Evolutionary conservation across 2,113 vertebrate genomes (phyloP).

Genomic region (Oncorhynchus gorbuscha): DNA sequence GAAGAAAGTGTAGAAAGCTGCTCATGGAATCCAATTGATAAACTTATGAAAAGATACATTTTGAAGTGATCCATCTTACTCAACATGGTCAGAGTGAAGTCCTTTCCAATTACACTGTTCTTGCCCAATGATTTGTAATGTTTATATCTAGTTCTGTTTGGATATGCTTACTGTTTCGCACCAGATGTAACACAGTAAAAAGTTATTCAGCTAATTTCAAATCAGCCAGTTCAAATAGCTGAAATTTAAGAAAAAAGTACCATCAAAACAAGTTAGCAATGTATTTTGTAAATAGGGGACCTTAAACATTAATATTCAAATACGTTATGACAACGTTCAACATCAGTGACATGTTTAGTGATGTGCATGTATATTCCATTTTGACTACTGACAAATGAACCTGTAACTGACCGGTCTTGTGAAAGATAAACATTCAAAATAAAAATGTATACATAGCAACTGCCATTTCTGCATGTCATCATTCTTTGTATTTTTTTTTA

Average conservation of each 20-base stretch:
- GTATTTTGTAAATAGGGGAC: constrained; percentile 31
- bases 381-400: constrained; percentile 6
- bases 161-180: constrained; percentile 7
- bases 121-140: background rate
- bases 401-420: constrained; percentile 7
- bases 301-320: constrained; percentile 7
- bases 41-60: background rate
- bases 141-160: constrained; percentile 5
- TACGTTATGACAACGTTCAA: background rate
- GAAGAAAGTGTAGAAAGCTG: background rate
- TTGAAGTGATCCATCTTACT: background rate
- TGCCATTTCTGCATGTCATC: background rate
- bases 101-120: background rate
- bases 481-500: background rate
- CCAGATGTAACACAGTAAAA: background rate
- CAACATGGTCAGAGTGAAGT: background rate
- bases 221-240: constrained; percentile 10
- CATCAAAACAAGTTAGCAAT: constrained; percentile 19
- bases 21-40: constrained; percentile 4
- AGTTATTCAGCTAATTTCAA: background rate
- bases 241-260: background rate
- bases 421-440: background rate
- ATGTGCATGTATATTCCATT: constrained; percentile 5
- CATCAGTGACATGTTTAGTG: constrained; percentile 3
- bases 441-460: background rate